These are phyloP conservation scores for Cryptoprocta ferox DNA, from an alignment of 2,797 vertebrate species.

Conservation along the genomic window DNA sequence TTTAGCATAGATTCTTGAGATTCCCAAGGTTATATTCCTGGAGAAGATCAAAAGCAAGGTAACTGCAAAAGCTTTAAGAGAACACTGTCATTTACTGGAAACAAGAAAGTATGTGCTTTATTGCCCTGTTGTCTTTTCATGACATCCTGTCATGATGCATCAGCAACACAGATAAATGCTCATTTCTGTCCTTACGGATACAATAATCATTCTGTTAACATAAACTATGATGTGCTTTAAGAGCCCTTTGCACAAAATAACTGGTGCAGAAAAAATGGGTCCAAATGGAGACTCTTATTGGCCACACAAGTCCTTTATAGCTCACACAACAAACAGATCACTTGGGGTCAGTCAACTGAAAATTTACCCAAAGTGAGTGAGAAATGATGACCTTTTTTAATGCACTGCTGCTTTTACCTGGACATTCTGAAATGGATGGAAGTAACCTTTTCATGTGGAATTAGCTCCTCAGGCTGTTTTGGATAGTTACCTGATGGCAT, in stretches of 20 bases:
- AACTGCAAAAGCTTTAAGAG: conserved; percentile 4
- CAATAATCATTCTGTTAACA: conserved; percentile 25
- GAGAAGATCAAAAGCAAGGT: conserved; percentile 46
- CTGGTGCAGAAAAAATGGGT: conserved; percentile 49
- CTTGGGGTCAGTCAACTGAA: conserved; percentile 47
- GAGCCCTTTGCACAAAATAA: conserved; percentile 43
- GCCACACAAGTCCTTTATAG: conserved; percentile 29
- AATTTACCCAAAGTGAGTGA: conserved; percentile 17
- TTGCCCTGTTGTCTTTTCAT: conserved; percentile 1
- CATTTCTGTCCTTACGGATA: conserved; percentile 20
- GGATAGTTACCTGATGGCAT: not conserved
- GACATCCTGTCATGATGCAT: conserved; percentile 31
- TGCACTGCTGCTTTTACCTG: conserved; percentile 14
- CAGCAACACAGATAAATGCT: conserved; percentile 59
- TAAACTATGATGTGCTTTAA: conserved; percentile 47
- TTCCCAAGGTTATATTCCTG: conserved; percentile 19
- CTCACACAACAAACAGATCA: conserved; percentile 53
- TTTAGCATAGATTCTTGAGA: conserved; percentile 25
- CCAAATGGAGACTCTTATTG: conserved; percentile 45
- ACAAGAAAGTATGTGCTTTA: conserved; percentile 45
- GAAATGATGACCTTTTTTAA: conserved; percentile 26
- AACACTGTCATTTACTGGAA: conserved; percentile 39
- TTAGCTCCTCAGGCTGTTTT: not conserved
- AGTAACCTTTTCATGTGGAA: not conserved
- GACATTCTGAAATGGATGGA: conserved; percentile 5